Evolutionary conservation across 2,888 invertebrate species (phyloP).

Genomic region (Congeria kusceri): DNA sequence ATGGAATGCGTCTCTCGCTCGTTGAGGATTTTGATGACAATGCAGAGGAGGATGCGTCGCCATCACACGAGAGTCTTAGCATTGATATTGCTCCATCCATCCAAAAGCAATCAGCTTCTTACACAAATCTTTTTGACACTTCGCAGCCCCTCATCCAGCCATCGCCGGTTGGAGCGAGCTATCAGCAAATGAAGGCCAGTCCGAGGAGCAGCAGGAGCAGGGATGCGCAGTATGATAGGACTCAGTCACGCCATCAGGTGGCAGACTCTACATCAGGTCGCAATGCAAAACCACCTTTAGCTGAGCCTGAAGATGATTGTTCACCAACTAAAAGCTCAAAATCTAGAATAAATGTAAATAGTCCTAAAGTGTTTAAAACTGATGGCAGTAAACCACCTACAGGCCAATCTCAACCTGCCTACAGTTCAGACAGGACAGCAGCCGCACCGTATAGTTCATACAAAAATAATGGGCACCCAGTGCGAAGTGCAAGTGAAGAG

Average conservation of each 20-base stretch:
- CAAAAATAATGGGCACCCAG: constrained; percentile 54
- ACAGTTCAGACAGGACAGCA: constrained; percentile 30
- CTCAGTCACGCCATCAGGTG: constrained; percentile 54
- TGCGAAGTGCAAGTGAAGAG: constrained; percentile 63
- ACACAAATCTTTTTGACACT: constrained; percentile 82
- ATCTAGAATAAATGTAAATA: constrained; percentile 66
- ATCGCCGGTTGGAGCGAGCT: constrained; percentile 27
- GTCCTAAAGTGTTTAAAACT: constrained; percentile 66
- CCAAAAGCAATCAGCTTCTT: constrained; percentile 77
- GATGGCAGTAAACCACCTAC: constrained; percentile 42
- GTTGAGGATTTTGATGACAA: constrained; percentile 72
- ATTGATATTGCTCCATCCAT: constrained; percentile 65
- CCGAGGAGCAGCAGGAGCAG: constrained; percentile 4
- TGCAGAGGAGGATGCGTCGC: constrained; percentile 71
- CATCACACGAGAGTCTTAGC: constrained; percentile 70
- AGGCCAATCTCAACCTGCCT: constrained; percentile 36
- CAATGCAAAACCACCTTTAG: constrained; percentile 64
- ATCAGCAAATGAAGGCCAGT: constrained; percentile 24
- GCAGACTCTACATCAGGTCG: constrained; percentile 7
- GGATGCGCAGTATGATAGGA: constrained; percentile 42
- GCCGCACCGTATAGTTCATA: constrained; percentile 20
- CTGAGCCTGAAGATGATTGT: constrained; percentile 71
- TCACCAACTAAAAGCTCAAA: constrained; percentile 56
- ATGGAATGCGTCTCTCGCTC: constrained; percentile 62
- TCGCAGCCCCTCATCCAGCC: constrained; percentile 48